Percentiles rank a stretch among this genome's conserved stretches.
Conservation (phyloP, 2,888 invertebrate species). For the Zygothrica quintamaculata region DNA sequence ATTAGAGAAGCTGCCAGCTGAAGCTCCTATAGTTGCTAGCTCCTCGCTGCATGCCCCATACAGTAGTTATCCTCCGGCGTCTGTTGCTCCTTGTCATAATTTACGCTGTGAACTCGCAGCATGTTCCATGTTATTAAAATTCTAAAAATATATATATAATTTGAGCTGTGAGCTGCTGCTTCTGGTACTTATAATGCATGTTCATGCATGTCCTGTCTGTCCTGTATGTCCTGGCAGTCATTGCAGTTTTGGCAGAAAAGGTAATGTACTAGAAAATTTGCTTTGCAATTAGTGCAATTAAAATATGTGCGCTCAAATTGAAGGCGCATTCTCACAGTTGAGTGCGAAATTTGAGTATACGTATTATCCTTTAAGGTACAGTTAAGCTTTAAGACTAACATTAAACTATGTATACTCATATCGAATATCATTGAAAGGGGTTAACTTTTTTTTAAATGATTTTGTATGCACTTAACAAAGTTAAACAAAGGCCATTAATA, state of each 20-base stretch:
- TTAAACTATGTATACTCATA: too few species aligned
- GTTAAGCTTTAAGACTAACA: constrained; percentile 31
- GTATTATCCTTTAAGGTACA: constrained; percentile 17
- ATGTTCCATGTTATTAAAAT: constrained; percentile 62
- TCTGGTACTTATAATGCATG: constrained; percentile 6
- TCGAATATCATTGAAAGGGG: constrained; percentile 31
- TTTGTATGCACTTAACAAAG: constrained; percentile 46
- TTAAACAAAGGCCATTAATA: constrained; percentile 75
- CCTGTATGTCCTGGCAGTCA: constrained; percentile 21
- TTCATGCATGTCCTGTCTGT: constrained; percentile 17
- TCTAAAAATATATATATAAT: constrained; percentile 70
- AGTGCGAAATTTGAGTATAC: too few species aligned
- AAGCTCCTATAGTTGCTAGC: constrained; percentile 14
- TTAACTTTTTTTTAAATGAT: constrained; percentile 37
- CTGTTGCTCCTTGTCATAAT: constrained; percentile 27
- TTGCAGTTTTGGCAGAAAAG: constrained; percentile 58
- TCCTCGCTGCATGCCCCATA: constrained; percentile 1
- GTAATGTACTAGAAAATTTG: constrained; percentile 81
- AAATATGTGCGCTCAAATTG: constrained; percentile 58
- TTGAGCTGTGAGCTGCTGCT: constrained; percentile 34
- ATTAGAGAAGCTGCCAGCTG: constrained; percentile 37
- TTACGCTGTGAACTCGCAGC: constrained; percentile 39
- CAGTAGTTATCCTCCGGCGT: constrained; percentile 19
- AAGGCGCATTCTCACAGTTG: constrained; percentile 3
- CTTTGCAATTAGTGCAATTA: constrained; percentile 79